These are phyloP conservation scores for zebrafish (Danio rerio) DNA, from an alignment of 2,113 vertebrate genomes.

Conservation along the genomic window DNA sequence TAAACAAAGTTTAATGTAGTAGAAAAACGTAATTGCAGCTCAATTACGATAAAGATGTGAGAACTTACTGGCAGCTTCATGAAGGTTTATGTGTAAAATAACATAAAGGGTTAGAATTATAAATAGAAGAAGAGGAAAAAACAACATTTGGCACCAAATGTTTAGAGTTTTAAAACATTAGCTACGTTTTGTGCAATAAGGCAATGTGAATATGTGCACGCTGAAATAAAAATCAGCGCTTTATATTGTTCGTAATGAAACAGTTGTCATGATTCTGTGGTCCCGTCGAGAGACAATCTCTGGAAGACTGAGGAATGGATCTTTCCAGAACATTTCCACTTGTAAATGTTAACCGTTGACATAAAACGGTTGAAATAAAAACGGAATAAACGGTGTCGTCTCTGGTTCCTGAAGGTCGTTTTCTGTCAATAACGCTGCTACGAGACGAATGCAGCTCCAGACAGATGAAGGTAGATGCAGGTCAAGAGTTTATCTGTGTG, in stretches of 20 bases:
- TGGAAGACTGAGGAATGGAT: too few species aligned
- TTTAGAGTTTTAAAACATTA: neutral
- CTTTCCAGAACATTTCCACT: neutral
- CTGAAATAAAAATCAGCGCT: constrained; percentile 43
- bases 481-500: too few species aligned
- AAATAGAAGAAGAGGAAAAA: neutral
- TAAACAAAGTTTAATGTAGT: neutral
- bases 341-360: neutral
- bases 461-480: too few species aligned
- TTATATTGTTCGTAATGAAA: neutral
- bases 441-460: too few species aligned
- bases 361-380: neutral
- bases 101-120: constrained; percentile 33
- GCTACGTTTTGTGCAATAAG: constrained; percentile 64
- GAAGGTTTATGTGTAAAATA: neutral
- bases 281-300: neutral
- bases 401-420: neutral
- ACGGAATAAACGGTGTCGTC: neutral
- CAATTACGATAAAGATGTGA: neutral
- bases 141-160: neutral
- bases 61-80: neutral
- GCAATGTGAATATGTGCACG: constrained; percentile 53
- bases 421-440: too few species aligned
- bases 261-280: neutral
- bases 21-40: neutral